These are phyloP conservation scores for Erethizon dorsatum DNA, from an alignment of 2,797 vertebrate species.

Conservation along the genomic window DNA sequence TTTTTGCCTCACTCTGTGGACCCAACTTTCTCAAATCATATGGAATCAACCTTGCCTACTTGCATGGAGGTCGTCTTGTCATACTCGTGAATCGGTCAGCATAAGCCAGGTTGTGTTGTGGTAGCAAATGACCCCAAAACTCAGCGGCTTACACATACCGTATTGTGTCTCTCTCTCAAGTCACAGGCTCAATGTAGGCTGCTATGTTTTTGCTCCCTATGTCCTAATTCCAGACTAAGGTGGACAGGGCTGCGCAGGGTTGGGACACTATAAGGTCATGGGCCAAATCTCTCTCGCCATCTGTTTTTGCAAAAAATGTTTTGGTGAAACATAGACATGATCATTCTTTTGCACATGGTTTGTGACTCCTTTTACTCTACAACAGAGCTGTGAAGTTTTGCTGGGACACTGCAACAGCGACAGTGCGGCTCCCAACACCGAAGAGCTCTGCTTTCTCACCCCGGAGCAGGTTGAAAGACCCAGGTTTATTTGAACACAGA, in stretches of 20 bases:
- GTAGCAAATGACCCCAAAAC: background rate
- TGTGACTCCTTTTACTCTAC: background rate
- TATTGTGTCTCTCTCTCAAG: background rate
- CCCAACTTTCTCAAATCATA: background rate
- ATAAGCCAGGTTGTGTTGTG: background rate
- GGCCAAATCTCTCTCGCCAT: background rate
- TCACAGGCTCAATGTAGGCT: background rate
- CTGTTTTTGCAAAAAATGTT: slow-evolving; percentile 43
- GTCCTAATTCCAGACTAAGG: background rate
- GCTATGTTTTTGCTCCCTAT: background rate
- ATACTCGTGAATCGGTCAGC: background rate
- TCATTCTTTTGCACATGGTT: background rate
- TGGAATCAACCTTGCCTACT: background rate
- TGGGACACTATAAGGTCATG: background rate
- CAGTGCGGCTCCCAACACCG: background rate
- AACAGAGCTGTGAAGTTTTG: background rate
- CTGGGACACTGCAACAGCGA: background rate
- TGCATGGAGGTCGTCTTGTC: background rate
- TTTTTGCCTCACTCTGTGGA: background rate
- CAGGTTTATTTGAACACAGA: background rate
- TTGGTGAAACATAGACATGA: background rate
- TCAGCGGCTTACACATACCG: background rate
- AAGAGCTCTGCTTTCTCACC: background rate
- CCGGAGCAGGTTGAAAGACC: background rate
- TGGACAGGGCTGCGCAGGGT: background rate